These are phyloP conservation scores for Drosophila pegasa DNA, from an alignment of 2,888 invertebrate genomes.

Conservation along the genomic window DNA sequence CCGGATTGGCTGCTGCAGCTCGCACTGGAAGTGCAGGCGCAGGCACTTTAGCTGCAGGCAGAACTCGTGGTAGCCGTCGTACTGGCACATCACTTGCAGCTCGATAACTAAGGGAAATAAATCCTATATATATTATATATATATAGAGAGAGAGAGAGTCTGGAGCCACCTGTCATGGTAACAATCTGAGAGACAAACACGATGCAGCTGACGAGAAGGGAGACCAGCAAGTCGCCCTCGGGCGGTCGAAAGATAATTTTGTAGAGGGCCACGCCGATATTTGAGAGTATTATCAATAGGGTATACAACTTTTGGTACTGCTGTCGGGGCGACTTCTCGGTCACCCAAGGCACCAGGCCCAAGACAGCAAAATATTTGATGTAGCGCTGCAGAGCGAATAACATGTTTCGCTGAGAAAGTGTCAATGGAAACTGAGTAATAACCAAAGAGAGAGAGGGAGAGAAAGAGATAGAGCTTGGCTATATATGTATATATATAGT, in stretches of 20 bases:
- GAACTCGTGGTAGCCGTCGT: constrained; percentile 57
- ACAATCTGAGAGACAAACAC: constrained; percentile 61
- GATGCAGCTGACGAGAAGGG: constrained; percentile 64
- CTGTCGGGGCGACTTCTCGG: constrained; percentile 30
- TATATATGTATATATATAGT: too few species aligned
- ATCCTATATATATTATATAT: background rate
- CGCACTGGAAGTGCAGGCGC: constrained; percentile 38
- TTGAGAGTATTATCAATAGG: constrained; percentile 40
- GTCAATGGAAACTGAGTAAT: constrained; percentile 4
- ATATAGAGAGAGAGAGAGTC: background rate
- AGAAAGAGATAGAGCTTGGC: background rate
- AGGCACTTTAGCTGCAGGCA: constrained; percentile 51
- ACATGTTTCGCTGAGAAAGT: constrained; percentile 48
- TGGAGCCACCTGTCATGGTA: constrained; percentile 43
- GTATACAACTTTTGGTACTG: constrained; percentile 66
- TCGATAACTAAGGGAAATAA: constrained; percentile 43
- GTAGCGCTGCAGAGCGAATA: constrained; percentile 57
- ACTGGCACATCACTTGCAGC: constrained; percentile 61
- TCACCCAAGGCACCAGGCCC: constrained; percentile 73
- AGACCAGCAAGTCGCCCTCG: constrained; percentile 50
- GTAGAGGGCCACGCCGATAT: constrained; percentile 47
- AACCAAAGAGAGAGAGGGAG: background rate
- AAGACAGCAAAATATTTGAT: constrained; percentile 69
- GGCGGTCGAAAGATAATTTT: constrained; percentile 31
- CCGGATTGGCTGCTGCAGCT: constrained; percentile 36